Base-by-base conservation (phyloP, 30 jellyfish, hydroid and myxozoan species). In the Turritopsis rubra region DNA sequence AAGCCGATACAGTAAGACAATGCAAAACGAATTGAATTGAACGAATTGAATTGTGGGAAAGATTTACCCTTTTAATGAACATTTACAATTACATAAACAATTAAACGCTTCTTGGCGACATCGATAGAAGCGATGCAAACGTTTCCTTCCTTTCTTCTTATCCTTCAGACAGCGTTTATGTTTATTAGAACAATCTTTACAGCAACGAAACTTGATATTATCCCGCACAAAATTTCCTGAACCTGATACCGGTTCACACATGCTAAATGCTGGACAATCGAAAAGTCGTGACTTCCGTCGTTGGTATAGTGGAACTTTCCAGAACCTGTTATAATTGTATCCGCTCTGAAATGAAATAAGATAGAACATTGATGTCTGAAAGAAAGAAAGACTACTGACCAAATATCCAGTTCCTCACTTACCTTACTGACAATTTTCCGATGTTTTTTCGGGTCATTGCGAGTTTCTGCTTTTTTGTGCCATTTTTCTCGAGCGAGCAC, bases 201-300 rank as follows among this genome's bases (percentile, higher is more conserved):
- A 68, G 30, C 77, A 68, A 0, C 31, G 31, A 68, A 68, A 68
- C 30, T 68, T 68, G 9, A 22, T 68, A 9, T 27, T 27, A 22
- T 68, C 77, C 22, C 77, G 77, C 22, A 68, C 77, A 22, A n/a
- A 68, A 9, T 7, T 68, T 7, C 77, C 77, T n/a, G 31, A n/a
- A 27, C 77, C 77, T 16, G 77, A 68, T 16, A 68, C 77, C 16
- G 77, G 77, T 68, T 68, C 77, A 68, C 77, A 68, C 77, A 68
- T 68, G 21, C 77, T 68, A 27, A 68, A 68, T 7, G 77, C 17
- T 19, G 77, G 28, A 0, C 77, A 68, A 9, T 68, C 77, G 0
- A 68, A 68, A 0, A 68, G 77, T 27, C 77, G 28, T 0, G 77
- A 22, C 0, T 68, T 68, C 9, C 77, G 16, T 27, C 28, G 30